phyloP scores from a whole-genome alignment of 2,797 vertebrate species.

The Sphenopsis melanotis region DNA sequence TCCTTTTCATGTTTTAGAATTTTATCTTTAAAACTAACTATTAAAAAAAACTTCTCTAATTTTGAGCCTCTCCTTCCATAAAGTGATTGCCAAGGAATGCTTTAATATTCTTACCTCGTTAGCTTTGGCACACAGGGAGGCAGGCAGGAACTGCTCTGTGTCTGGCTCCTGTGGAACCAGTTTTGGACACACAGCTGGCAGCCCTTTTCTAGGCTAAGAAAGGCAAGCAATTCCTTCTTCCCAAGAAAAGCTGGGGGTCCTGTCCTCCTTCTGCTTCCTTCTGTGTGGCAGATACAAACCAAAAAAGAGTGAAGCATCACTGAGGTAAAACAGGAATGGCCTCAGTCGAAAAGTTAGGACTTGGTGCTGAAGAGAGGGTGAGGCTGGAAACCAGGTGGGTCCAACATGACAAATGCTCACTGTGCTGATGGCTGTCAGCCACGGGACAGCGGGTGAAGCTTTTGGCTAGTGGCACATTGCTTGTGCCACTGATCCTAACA shows the following conservation, averaged over 20 bases:
- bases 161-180: not conserved
- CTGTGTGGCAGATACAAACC: not conserved
- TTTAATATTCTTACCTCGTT: not conserved
- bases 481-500: not conserved
- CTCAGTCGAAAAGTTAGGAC: fast-evolving
- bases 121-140: not conserved
- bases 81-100: slow-evolving; percentile 23
- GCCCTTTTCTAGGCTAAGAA: not conserved
- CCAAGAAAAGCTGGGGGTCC: not conserved
- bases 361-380: not conserved
- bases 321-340: not conserved
- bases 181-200: not conserved
- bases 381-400: not conserved
- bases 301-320: not conserved
- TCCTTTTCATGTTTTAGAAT: not conserved
- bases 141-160: not conserved
- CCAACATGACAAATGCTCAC: not conserved
- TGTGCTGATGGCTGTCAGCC: not conserved
- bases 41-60: not conserved
- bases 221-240: not conserved
- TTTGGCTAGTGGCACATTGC: not conserved
- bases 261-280: not conserved
- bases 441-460: not conserved
- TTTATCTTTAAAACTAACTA: not conserved
- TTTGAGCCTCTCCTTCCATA: slow-evolving; percentile 5